Conservation (phyloP, 2,113 vertebrate genomes). For the Neomonachus schauinslandi region DNA sequence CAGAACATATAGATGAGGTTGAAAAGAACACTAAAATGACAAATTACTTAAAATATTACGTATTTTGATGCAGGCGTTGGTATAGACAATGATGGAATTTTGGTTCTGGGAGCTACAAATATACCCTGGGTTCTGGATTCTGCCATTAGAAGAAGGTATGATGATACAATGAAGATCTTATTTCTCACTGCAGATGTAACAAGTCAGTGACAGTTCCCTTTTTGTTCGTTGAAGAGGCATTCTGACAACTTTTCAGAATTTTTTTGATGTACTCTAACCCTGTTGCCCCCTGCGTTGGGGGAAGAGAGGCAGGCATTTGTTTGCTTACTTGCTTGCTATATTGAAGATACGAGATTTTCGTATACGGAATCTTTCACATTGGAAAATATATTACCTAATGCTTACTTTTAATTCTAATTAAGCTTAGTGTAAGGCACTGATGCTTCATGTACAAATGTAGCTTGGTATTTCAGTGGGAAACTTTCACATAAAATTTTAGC, state of each 20-base stretch:
- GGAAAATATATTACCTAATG: background rate
- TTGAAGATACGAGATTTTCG: background rate
- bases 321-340: background rate
- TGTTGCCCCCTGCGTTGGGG: background rate
- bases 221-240: background rate
- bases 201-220: background rate
- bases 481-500: background rate
- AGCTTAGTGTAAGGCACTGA: background rate
- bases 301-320: background rate
- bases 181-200: background rate
- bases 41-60: slow-evolving; percentile 26
- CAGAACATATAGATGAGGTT: background rate
- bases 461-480: background rate
- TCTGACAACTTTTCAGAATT: background rate
- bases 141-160: slow-evolving; percentile 97
- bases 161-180: background rate
- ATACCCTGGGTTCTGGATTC: slow-evolving; percentile 99
- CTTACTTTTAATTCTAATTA: background rate
- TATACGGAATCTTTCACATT: background rate
- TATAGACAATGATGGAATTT: slow-evolving; percentile 96
- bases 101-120: slow-evolving; percentile 98
- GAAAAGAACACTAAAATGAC: background rate
- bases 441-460: background rate
- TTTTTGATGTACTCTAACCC: background rate
- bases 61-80: slow-evolving; percentile 92